phyloP scores from a whole-genome alignment of 2,888 invertebrate genomes.

The Drosophila quasianomalipes region DNA sequence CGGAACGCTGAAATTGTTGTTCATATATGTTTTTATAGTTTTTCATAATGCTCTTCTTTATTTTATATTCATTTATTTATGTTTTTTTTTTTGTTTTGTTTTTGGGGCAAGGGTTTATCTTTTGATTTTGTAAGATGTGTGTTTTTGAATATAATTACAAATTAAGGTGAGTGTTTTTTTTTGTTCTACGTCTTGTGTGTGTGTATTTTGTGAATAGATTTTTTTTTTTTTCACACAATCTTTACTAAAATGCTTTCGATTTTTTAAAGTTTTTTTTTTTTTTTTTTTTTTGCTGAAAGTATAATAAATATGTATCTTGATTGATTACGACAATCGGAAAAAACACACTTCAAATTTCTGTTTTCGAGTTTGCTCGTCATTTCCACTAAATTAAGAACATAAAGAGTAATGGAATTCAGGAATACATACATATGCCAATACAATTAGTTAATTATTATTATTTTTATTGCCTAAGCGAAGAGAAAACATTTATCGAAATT shows the following conservation, averaged over 20 bases:
- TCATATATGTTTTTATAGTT: slow-evolving; percentile 45
- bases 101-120: slow-evolving; percentile 1
- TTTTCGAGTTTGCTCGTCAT: neutral
- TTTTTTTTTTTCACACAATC: slow-evolving; percentile 49
- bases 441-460: slow-evolving; percentile 31
- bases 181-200: slow-evolving; percentile 17
- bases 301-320: slow-evolving; percentile 16
- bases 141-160: slow-evolving; percentile 33
- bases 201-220: slow-evolving; percentile 28
- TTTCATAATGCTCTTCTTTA: slow-evolving; percentile 16
- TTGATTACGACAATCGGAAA: slow-evolving; percentile 24
- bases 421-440: slow-evolving; percentile 49
- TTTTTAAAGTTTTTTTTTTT: neutral
- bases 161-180: slow-evolving; percentile 40
- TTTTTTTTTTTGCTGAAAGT: slow-evolving; percentile 23
- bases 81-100: slow-evolving; percentile 11
- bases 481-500: slow-evolving; percentile 27
- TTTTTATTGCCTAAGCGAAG: slow-evolving; percentile 24
- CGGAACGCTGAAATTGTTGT: slow-evolving; percentile 62
- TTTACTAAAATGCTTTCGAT: slow-evolving; percentile 56
- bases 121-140: slow-evolving; percentile 31
- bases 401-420: slow-evolving; percentile 32
- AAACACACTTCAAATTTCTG: neutral
- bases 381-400: slow-evolving; percentile 18
- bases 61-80: slow-evolving; percentile 19